Evolutionary conservation across 2,797 vertebrate species (phyloP).

Genomic region (Intellagama lesueurii): DNA sequence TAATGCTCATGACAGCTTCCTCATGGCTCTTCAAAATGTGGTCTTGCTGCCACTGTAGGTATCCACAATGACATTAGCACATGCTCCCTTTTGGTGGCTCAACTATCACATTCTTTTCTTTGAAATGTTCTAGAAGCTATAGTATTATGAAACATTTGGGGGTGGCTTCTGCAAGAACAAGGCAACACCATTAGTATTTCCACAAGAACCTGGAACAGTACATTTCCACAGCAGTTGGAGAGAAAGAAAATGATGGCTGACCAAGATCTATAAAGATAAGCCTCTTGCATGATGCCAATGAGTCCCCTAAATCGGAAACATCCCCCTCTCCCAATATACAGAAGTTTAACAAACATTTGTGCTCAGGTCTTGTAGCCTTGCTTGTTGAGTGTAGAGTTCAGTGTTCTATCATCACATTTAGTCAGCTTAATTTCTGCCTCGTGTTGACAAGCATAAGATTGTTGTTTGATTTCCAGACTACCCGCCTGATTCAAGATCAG

Average conservation of each 20-base stretch:
- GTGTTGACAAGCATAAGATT: slow-evolving; percentile 37
- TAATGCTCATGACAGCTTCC: too few species aligned
- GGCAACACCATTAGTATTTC: too few species aligned
- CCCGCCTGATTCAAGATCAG: slow-evolving; percentile 89
- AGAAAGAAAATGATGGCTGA: neutral
- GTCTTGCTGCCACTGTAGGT: too few species aligned
- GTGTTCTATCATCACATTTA: neutral
- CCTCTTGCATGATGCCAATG: neutral
- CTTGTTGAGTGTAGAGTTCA: neutral
- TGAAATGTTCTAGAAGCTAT: too few species aligned
- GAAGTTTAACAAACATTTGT: neutral
- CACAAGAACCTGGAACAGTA: neutral
- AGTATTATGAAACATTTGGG: too few species aligned
- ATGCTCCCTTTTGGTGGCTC: too few species aligned
- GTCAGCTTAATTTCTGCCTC: neutral
- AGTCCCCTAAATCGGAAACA: neutral
- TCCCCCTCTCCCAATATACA: neutral
- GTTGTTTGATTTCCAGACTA: slow-evolving; percentile 80
- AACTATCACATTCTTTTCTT: too few species aligned
- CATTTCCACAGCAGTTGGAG: neutral
- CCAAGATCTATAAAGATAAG: neutral
- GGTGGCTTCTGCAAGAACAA: too few species aligned
- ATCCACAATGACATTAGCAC: too few species aligned
- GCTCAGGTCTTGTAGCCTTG: neutral
- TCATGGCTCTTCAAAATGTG: too few species aligned